phyloP scores from a whole-genome alignment of 2,113 vertebrate species.

The Prolemur simus region DNA sequence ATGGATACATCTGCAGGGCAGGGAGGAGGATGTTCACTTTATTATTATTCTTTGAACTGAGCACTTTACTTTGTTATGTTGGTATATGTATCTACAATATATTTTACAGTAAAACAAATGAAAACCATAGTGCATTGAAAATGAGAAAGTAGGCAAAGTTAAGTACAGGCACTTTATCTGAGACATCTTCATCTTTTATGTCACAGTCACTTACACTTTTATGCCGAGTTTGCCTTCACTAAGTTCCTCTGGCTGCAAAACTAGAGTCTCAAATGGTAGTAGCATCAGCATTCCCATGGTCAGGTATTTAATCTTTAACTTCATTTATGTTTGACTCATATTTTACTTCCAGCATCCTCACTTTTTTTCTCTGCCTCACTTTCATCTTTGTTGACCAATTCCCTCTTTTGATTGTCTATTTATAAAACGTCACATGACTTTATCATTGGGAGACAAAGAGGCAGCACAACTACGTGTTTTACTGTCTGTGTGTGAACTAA shows the following conservation, averaged over 20 bases:
- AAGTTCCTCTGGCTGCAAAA: background rate
- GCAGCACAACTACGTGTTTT: background rate
- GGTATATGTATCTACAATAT: background rate
- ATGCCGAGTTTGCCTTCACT: background rate
- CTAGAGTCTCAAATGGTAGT: background rate
- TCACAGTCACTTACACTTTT: background rate
- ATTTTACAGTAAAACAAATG: background rate
- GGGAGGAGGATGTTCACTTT: background rate
- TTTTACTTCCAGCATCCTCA: background rate
- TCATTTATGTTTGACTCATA: background rate
- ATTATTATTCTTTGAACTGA: background rate
- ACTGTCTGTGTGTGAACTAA: background rate
- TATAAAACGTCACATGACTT: background rate
- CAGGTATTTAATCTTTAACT: background rate
- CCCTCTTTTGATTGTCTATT: background rate
- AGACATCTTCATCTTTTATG: background rate
- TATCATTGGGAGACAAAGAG: background rate
- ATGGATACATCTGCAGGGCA: background rate
- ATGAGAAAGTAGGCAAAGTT: background rate
- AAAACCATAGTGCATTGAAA: background rate
- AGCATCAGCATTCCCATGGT: background rate
- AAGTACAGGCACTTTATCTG: background rate
- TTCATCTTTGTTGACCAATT: background rate
- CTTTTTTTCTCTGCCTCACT: background rate
- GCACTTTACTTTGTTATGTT: background rate